Evolutionary conservation across 2,888 invertebrate genomes (phyloP), one percentile per base, ranked within the genome.

Genomic region (Pilophorus perplexus): DNA sequence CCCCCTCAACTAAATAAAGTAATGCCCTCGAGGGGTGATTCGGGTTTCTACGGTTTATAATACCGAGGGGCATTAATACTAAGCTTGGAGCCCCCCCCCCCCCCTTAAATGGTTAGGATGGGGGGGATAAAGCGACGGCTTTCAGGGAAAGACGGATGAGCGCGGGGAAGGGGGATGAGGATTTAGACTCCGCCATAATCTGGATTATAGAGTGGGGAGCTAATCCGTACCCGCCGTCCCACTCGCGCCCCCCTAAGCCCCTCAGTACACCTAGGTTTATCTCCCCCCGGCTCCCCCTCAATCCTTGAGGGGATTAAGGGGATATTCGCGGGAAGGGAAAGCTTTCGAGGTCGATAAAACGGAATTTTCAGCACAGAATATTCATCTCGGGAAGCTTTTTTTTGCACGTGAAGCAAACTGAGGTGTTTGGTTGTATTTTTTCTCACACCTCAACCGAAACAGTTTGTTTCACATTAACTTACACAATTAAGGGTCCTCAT

Each of bases 11-110:
- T 59, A 59, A 59, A 59, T 59, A 59, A 59, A 59, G 59, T 59
- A 59, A 59, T 59, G 59, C 59, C 59, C 59, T 52, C 52, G 52
- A 52, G 42, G 59, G 59, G 59, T 42, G 59, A 59, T 59, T 59
- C 59, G 42, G 59, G 59, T 59, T 59, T 59, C 59, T 59, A 59
- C 59, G 59, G 59, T 59, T 59, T 59, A 59, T 59, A 59, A 59
- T 59, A 59, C 59, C 59, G 59, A 42, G 25, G 52, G 59, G 59
- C 59, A 59, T 59, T 59, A 59, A 59, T 59, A 42, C 59, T 59
- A 59, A 59, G 59, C 59, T 28, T 28, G 27, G 18, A 28, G 20
- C 6, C 46, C 20, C 46, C 18, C 4, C 4, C 46, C 46, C 46
- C 46, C 6, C 33, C n/a, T n/a, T n/a, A n/a, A n/a, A n/a, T 14